Evolutionary conservation across 2,888 invertebrate genomes (phyloP), one percentile per base, ranked within the genome.

Genomic region (Blomia tropicalis): DNA sequence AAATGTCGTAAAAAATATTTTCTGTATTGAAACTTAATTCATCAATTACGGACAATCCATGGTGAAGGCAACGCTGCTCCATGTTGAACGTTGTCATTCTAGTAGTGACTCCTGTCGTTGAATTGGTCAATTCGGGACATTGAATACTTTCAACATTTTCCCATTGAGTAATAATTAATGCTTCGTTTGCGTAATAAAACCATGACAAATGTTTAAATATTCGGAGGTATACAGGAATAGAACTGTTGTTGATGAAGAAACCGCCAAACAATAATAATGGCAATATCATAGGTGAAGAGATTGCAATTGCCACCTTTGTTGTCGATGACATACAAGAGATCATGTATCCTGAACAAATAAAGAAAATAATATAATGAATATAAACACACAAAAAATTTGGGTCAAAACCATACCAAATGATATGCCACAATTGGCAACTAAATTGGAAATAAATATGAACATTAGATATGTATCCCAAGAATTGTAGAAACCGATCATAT

Each of bases 181-280:
- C 29, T 58, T 64, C 64, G 29, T 54, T 60, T 14, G 56, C 64
- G 25, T 60, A 64, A 22, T 56, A 61, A 58, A 60, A 60, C 64
- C 64, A 64, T 1, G 64, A 64, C 32, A 64, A 23, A 29, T 64
- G 61, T 51, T 64, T 64, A 2, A 54, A 41, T 54, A 62, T 41
- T 14, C n/a, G 25, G 17, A 64, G 17, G 22, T 59, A 53, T 22
- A 29, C 23, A 7, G 63, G 63, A 36, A 63, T 53, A 25, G 63
- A 60, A 22, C 60, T 63, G 36, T 85, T 82, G 73, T 93, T 93
- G 44, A 95, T 78, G 76, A 92, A 92, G 78, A 90, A 92, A 44
- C 95, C 95, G 64, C 93, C 93, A 73, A 96, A 95, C 22, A 96
- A 77, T 75, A 95, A 79, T 73, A 93, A 85, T 0, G 95, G 95